Base-by-base conservation (phyloP, 2,113 vertebrate genomes). In the Vidua macroura region DNA sequence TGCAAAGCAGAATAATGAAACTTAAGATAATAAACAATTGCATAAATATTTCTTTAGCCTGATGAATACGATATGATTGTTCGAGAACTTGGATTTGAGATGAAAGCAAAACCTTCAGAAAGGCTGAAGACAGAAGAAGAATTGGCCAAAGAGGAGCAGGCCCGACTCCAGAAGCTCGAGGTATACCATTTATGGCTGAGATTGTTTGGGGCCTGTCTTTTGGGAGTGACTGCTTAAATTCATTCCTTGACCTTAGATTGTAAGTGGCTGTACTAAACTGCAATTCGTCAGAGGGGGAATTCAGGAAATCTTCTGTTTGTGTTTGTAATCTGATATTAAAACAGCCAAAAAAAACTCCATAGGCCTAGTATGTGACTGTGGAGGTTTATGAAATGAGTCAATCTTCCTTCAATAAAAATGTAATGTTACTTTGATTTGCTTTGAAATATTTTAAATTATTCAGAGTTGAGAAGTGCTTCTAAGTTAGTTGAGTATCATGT, bases 61-160 rank as follows among this genome's bases (percentile, higher is more conserved):
- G 99, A 99, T 13, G 97, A 98, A 10, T 99, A 99, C 15, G 99
- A 99, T 95, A 93, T 99, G 97, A 98, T 98, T 97, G 99, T 99
- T 73, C 98, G 99, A 31, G 99, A 99, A 97, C 98, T 99, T 78
- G 99, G 98, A 90, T 99, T 99, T 11, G 99, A 99, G 97, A 99
- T 99, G 98, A 99, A 99, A 97, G 99, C 98, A 5, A 98, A 98
- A 91, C 99, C 99, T 15, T 99, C 98, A 4, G 98, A 98, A 97
- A 98, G 98, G 94, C 96, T 99, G 98, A 99, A 99, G 94, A 98
- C 98, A 6, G 97, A 98, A 7, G 99, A 99, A 93, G 99, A 99
- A 70, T 58, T 99, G 80, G 99, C 99, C 8, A 97, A 88, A 94
- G 99, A 99, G 91, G 98, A 98, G 85, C 97, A 96, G 81, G 98